Evolutionary conservation across 2,888 invertebrate species (phyloP).

Genomic region (Acholoe squamosa): DNA sequence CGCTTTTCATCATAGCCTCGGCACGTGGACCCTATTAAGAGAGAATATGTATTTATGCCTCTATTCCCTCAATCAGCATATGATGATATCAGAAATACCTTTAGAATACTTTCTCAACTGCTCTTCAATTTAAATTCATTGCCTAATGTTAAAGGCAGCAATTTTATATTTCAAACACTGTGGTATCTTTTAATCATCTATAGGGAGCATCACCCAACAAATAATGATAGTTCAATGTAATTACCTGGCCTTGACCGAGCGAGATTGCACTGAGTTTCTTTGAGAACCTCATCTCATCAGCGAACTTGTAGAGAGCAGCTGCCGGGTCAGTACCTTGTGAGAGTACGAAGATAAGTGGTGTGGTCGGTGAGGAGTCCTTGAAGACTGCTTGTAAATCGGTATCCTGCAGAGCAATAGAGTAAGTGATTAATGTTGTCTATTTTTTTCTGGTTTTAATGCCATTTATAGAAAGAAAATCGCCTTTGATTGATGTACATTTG

Average conservation of each 20-base stretch:
- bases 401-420: conserved; percentile 74
- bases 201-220: too few species aligned
- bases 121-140: too few species aligned
- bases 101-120: too few species aligned
- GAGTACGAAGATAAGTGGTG: conserved; percentile 84
- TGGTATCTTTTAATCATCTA: too few species aligned
- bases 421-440: too few species aligned
- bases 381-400: conserved; percentile 83
- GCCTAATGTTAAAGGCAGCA: too few species aligned
- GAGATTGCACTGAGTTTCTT: conserved; percentile 90
- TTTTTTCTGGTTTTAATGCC: neutral
- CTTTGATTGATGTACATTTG: too few species aligned
- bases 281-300: conserved; percentile 84
- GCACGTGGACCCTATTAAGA: conserved; percentile 88
- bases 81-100: too few species aligned
- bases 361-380: conserved; percentile 83
- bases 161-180: too few species aligned
- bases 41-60: neutral
- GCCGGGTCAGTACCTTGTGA: conserved; percentile 84
- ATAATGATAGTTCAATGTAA: too few species aligned
- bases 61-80: too few species aligned
- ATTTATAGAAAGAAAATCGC: too few species aligned
- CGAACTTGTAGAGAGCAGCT: conserved; percentile 84
- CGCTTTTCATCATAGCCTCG: conserved; percentile 89
- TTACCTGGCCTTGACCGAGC: conserved; percentile 91